Conservation (phyloP, 2,797 vertebrate genomes). For the Sphaeramia orbicularis region DNA sequence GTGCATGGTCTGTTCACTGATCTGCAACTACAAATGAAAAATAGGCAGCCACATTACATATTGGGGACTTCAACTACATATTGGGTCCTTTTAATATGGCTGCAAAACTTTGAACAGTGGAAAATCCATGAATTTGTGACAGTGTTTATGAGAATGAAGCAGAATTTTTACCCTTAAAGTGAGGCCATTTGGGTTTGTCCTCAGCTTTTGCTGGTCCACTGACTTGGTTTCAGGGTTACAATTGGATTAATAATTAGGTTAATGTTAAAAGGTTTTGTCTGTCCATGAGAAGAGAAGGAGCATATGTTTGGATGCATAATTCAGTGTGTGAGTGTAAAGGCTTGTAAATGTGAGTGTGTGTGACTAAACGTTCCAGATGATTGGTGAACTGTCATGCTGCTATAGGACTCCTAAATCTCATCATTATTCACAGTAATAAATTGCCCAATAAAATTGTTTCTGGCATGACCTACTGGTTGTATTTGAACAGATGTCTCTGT, state of each 20-base stretch:
- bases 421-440: neutral
- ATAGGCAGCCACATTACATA: neutral
- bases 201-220: too few species aligned
- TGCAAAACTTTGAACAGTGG: conserved; percentile 11
- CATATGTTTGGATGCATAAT: too few species aligned
- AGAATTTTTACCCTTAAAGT: too few species aligned
- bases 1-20: neutral
- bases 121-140: neutral
- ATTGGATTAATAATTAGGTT: too few species aligned
- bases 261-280: too few species aligned
- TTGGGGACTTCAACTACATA: conserved; percentile 36
- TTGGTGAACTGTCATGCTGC: neutral
- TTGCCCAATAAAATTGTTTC: neutral
- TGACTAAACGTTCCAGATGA: conserved; percentile 10
- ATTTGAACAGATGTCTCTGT: neutral
- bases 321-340: neutral
- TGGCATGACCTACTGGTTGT: neutral
- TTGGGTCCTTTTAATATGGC: conserved; percentile 5
- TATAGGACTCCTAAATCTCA: neutral
- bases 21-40: conserved; percentile 40
- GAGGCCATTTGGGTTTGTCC: too few species aligned
- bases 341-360: neutral
- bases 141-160: neutral
- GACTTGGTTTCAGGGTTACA: too few species aligned
- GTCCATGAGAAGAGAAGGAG: too few species aligned